phyloP scores from a whole-genome alignment of 2,113 vertebrate genomes.

The Brachyistius frenatus region DNA sequence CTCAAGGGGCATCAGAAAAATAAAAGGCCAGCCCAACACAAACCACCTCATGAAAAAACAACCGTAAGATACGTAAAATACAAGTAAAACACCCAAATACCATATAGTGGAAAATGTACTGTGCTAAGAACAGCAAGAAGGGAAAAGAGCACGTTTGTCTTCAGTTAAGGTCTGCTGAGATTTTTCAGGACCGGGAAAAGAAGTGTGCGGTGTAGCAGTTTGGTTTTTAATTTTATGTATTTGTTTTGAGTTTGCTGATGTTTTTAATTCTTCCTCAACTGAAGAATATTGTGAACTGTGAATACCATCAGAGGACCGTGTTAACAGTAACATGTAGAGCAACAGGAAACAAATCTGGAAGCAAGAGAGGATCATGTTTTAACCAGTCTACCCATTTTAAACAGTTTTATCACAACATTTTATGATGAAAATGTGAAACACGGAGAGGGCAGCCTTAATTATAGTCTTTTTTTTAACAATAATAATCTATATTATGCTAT shows the following conservation, averaged over 20 bases:
- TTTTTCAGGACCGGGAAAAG: not conserved
- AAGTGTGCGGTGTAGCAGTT: not conserved
- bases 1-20: conserved; percentile 16
- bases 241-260: not conserved
- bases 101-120: not conserved
- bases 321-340: conserved; percentile 6
- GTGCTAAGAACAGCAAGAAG: not conserved
- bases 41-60: not conserved
- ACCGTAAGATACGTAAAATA: not conserved
- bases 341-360: not conserved
- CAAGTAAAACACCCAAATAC: not conserved
- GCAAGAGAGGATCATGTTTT: not conserved
- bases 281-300: not conserved
- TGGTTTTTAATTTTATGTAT: not conserved
- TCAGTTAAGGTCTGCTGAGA: not conserved
- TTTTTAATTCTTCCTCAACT: not conserved
- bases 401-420: not conserved
- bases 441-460: not conserved
- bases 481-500: not conserved
- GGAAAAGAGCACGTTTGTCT: conserved; percentile 17
- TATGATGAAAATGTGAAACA: not conserved
- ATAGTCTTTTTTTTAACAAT: not conserved
- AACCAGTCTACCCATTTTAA: not conserved
- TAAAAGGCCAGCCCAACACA: conserved; percentile 3
- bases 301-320: not conserved